These are phyloP conservation scores for Atta cephalotes DNA, from an alignment of 1,140 invertebrate species.

Conservation along the genomic window DNA sequence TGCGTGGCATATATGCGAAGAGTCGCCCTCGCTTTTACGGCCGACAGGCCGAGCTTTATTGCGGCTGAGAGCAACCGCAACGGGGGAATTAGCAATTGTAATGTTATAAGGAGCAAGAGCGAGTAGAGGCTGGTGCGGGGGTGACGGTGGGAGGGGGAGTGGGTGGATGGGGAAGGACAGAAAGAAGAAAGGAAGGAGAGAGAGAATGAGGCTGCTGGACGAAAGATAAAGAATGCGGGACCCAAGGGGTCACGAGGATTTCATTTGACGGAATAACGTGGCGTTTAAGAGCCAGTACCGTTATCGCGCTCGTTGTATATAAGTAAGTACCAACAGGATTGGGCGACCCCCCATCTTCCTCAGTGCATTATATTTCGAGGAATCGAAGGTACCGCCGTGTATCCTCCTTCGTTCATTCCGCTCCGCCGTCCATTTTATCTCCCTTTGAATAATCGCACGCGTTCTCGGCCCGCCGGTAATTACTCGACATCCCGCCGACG, in stretches of 20 bases:
- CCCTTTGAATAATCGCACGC: slow-evolving; percentile 42
- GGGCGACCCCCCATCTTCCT: slow-evolving; percentile 72
- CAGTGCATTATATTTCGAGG: slow-evolving; percentile 71
- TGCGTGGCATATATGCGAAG: slow-evolving; percentile 56
- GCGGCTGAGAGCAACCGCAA: slow-evolving; percentile 80
- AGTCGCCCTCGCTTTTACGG: slow-evolving; percentile 82
- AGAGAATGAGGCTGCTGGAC: slow-evolving; percentile 52
- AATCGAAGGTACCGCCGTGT: slow-evolving; percentile 68
- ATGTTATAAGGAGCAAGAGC: slow-evolving; percentile 82
- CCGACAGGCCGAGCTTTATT: slow-evolving; percentile 83
- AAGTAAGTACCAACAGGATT: slow-evolving; percentile 74
- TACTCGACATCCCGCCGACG: slow-evolving; percentile 59
- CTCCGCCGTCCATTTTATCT: slow-evolving; percentile 56
- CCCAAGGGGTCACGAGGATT: slow-evolving; percentile 81
- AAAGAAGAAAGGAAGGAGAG: slow-evolving; percentile 2
- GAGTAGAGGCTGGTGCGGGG: slow-evolving; percentile 13
- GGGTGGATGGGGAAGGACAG: slow-evolving; percentile 2
- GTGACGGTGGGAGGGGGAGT: neutral
- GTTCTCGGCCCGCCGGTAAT: slow-evolving; percentile 44
- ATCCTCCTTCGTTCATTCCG: slow-evolving; percentile 41
- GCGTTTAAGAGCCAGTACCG: slow-evolving; percentile 85
- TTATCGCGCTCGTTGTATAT: slow-evolving; percentile 80
- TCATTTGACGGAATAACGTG: slow-evolving; percentile 86
- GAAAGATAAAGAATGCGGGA: slow-evolving; percentile 78
- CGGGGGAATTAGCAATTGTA: slow-evolving; percentile 86